Conservation (phyloP, 2,113 vertebrate genomes). For the Lagopus leucura region DNA sequence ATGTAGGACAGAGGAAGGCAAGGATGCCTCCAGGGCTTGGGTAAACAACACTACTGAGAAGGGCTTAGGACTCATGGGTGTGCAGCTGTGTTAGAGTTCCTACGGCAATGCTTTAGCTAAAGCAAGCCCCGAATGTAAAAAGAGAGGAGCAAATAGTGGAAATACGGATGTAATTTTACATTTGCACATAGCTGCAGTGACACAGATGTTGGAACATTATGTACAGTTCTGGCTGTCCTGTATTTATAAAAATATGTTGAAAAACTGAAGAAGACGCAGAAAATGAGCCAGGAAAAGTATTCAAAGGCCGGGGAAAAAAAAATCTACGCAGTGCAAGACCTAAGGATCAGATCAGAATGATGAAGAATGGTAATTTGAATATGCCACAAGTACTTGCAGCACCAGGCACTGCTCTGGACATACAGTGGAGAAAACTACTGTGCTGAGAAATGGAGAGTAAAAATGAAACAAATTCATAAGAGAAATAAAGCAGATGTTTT, state of each 20-base stretch:
- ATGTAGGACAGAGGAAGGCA: background rate
- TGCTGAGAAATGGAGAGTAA: background rate
- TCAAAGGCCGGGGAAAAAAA: background rate
- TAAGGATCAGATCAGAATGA: background rate
- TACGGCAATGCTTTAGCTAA: background rate
- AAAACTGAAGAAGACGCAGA: conserved; percentile 20
- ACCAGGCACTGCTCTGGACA: background rate
- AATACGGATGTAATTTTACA: background rate
- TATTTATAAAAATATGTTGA: conserved; percentile 18
- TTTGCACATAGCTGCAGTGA: background rate
- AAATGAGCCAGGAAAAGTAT: conserved; percentile 20
- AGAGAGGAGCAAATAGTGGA: background rate
- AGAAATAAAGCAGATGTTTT: background rate
- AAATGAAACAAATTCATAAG: background rate
- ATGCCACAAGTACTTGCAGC: background rate
- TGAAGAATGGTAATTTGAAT: background rate
- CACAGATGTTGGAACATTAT: background rate
- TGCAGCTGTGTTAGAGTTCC: background rate
- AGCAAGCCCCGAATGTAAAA: background rate
- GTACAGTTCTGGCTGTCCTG: background rate
- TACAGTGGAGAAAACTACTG: background rate
- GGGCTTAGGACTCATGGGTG: background rate
- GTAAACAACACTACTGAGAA: background rate
- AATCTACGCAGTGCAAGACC: background rate
- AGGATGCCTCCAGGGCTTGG: background rate